A percentile compares a stretch with the other conserved stretches of the same genome.
These are phyloP conservation scores for Euwallacea fornicatus DNA, from an alignment of 1,140 invertebrate species.

Conservation along the genomic window DNA sequence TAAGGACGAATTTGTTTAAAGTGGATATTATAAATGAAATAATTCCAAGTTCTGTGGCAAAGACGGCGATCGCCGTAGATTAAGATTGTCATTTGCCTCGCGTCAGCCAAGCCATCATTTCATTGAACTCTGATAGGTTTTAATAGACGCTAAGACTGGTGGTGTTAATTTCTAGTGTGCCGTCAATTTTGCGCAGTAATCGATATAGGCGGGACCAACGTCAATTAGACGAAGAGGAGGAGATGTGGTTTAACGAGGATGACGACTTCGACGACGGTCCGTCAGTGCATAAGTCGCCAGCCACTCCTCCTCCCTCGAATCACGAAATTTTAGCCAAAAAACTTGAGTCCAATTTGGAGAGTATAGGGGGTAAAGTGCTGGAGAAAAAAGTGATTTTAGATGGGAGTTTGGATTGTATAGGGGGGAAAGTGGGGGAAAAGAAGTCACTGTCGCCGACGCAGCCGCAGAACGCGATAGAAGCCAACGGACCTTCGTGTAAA, in stretches of 20 bases:
- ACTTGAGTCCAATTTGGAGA: conserved; percentile 64
- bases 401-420: conserved; percentile 20
- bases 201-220: conserved; percentile 88
- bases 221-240: conserved; percentile 94
- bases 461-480: conserved; percentile 24
- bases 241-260: conserved; percentile 98
- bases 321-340: conserved; percentile 53
- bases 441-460: conserved; percentile 10
- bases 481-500: conserved; percentile 36
- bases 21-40: too few relatives aligned
- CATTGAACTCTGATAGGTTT: background rate
- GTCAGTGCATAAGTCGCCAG: conserved; percentile 57
- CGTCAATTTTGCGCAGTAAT: conserved; percentile 76
- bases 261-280: conserved; percentile 90
- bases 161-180: conserved; percentile 55
- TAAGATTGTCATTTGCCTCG: too few relatives aligned
- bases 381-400: conserved; percentile 30
- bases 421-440: conserved; percentile 12
- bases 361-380: conserved; percentile 53
- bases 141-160: background rate
- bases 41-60: too few relatives aligned
- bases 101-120: too few relatives aligned
- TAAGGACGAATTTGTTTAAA: too few relatives aligned
- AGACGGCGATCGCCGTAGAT: too few relatives aligned
- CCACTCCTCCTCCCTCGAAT: conserved; percentile 46